Evolutionary conservation across 1,140 invertebrate genomes (phyloP).

Genomic region (Drosophila ogumai): DNA sequence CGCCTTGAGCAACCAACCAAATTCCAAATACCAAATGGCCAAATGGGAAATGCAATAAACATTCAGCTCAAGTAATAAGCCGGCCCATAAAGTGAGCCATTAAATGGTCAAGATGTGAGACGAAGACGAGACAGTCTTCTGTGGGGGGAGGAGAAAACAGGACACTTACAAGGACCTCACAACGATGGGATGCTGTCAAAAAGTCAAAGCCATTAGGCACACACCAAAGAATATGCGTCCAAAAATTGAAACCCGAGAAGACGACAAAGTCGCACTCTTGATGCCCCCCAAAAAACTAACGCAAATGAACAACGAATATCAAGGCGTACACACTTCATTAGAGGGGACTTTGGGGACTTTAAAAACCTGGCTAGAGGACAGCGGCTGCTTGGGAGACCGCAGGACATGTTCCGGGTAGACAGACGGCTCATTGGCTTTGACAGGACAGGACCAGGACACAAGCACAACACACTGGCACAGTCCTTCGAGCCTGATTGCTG

Average conservation of each 20-base stretch:
- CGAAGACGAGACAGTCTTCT: conserved; percentile 14
- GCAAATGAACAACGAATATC: conserved; percentile 52
- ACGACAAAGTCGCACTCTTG: conserved; percentile 6
- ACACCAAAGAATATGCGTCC: conserved; percentile 41
- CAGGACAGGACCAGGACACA: conserved; percentile 13
- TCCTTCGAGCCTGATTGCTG: conserved; percentile 46
- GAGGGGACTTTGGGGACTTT: conserved; percentile 51
- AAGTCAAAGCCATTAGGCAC: conserved; percentile 82
- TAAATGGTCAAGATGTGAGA: conserved; percentile 47
- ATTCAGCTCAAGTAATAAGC: conserved; percentile 70
- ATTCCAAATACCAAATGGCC: conserved; percentile 28
- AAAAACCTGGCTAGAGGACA: conserved; percentile 18
- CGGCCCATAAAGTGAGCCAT: conserved; percentile 68
- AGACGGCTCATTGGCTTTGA: conserved; percentile 50
- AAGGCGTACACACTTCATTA: conserved; percentile 60
- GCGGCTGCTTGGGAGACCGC: conserved; percentile 30
- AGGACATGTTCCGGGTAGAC: conserved; percentile 32
- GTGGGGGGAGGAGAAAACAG: conserved; percentile 1
- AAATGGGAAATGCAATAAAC: conserved; percentile 68
- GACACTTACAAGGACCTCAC: conserved; percentile 4
- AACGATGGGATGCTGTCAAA: conserved; percentile 66
- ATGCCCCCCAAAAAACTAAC: conserved; percentile 28
- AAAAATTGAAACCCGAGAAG: conserved; percentile 43
- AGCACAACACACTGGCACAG: conserved; percentile 18
- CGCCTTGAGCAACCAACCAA: background rate